Percentiles rank a stretch among this genome's conserved stretches.
Conservation (phyloP, 2,113 vertebrate species). For the Periophthalmodon schlosseri region DNA sequence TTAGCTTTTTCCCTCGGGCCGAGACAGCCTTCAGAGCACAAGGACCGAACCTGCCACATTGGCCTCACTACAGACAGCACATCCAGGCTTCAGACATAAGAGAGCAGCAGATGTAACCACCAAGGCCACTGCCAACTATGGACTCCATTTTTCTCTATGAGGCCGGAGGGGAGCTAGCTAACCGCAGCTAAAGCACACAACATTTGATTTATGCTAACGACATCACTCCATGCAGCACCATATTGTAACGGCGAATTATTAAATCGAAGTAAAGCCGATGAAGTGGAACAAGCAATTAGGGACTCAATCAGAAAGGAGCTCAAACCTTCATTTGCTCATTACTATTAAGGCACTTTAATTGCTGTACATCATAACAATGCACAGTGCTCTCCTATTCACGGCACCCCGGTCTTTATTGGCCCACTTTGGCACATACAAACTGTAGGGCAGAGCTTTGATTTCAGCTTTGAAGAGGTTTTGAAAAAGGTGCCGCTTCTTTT, state of each 20-base stretch:
- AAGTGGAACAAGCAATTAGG: constrained; percentile 57
- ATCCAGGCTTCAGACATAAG: constrained; percentile 1
- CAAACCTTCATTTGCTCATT: constrained; percentile 47
- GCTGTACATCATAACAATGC: constrained; percentile 20
- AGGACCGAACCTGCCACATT: neutral
- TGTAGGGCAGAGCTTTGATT: constrained; percentile 16
- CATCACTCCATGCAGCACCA: constrained; percentile 18
- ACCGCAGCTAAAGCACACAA: neutral
- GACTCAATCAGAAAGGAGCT: constrained; percentile 40
- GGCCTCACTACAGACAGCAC: constrained; percentile 26
- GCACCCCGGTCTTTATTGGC: constrained; percentile 26
- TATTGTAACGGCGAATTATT: constrained; percentile 34
- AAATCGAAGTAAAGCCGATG: constrained; percentile 46
- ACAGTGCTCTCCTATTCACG: constrained; percentile 19
- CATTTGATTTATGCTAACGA: constrained; percentile 6
- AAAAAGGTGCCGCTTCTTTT: neutral
- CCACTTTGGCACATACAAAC: constrained; percentile 20
- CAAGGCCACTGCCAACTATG: constrained; percentile 1
- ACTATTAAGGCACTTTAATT: constrained; percentile 24
- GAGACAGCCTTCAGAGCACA: constrained; percentile 6
- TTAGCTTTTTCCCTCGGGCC: neutral
- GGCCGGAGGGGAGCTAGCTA: neutral
- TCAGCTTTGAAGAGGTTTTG: constrained; percentile 21
- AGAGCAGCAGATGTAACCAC: constrained; percentile 22
- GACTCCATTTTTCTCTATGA: neutral